phyloP scores from a whole-genome alignment of 1,140 invertebrate species.

The Drosophila ambigua region DNA sequence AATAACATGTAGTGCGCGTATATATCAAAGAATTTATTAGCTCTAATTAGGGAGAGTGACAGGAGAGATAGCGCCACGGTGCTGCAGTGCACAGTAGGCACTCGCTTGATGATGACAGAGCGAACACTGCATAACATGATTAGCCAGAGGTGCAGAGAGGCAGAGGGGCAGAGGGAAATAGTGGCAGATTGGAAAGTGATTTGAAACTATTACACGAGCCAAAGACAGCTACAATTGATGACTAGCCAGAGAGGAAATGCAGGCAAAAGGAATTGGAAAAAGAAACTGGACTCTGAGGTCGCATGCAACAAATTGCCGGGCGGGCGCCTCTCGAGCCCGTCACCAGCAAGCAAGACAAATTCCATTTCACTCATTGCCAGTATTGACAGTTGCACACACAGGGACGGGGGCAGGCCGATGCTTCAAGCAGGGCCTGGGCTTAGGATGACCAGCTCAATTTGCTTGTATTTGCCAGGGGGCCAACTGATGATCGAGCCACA shows the following conservation, averaged over 20 bases:
- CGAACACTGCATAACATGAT: neutral
- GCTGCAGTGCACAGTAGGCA: neutral
- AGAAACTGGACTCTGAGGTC: slow-evolving; percentile 21
- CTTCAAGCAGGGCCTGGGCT: neutral
- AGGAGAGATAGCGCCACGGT: neutral
- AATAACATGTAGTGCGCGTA: slow-evolving; percentile 15
- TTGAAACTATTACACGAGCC: slow-evolving; percentile 63
- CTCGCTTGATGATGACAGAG: neutral
- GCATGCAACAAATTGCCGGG: slow-evolving; percentile 63
- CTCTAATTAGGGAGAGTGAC: slow-evolving; percentile 23
- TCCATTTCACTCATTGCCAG: slow-evolving; percentile 76
- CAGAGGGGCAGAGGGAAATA: neutral
- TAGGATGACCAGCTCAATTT: slow-evolving; percentile 40
- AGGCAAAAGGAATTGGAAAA: neutral
- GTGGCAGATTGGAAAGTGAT: slow-evolving; percentile 54
- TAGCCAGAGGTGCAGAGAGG: neutral
- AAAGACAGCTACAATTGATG: slow-evolving; percentile 35
- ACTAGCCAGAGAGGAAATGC: neutral
- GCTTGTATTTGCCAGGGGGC: slow-evolving; percentile 46
- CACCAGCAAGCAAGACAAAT: slow-evolving; percentile 76
- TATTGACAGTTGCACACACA: slow-evolving; percentile 64
- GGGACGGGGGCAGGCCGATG: slow-evolving; percentile 13
- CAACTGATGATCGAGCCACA: slow-evolving; percentile 64
- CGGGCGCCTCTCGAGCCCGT: slow-evolving; percentile 54
- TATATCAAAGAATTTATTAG: slow-evolving; percentile 22